phyloP scores from a whole-genome alignment of 1,140 invertebrate genomes.

The Heliconius hewitsoni region DNA sequence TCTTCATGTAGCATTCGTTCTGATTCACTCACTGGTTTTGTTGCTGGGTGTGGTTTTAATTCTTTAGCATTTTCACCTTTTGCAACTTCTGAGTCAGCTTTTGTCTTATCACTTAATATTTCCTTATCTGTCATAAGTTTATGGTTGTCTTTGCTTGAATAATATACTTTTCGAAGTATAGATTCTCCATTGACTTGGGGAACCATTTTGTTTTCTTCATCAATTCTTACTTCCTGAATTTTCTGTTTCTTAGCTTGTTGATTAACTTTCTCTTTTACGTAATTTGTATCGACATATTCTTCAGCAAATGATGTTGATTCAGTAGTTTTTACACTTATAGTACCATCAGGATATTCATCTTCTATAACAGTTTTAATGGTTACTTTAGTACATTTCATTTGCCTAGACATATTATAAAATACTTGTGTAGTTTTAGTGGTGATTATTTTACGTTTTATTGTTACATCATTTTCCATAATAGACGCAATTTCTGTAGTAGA shows the following conservation, averaged over 20 bases:
- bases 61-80: not conserved
- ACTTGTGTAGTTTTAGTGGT: constrained; percentile 30
- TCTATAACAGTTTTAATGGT: constrained; percentile 31
- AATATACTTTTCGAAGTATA: not conserved
- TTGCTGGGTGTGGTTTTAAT: not conserved
- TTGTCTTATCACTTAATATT: not conserved
- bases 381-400: constrained; percentile 35
- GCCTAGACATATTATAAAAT: constrained; percentile 17
- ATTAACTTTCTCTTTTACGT: not conserved
- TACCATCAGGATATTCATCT: constrained; percentile 41
- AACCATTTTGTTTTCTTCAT: not conserved
- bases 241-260: not conserved
- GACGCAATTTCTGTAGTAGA: constrained; percentile 25
- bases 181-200: not conserved
- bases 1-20: constrained; percentile 49
- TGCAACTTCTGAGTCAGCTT: not conserved
- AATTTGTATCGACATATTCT: constrained; percentile 7
- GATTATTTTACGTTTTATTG: constrained; percentile 36
- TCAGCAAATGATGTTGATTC: constrained; percentile 5
- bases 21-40: constrained; percentile 19
- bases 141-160: not conserved
- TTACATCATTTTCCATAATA: constrained; percentile 34
- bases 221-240: not conserved
- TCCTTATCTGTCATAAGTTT: not conserved
- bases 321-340: constrained; percentile 25